phyloP scores from a whole-genome alignment of 2,797 vertebrate species.

The Fundulus diaphanus region DNA sequence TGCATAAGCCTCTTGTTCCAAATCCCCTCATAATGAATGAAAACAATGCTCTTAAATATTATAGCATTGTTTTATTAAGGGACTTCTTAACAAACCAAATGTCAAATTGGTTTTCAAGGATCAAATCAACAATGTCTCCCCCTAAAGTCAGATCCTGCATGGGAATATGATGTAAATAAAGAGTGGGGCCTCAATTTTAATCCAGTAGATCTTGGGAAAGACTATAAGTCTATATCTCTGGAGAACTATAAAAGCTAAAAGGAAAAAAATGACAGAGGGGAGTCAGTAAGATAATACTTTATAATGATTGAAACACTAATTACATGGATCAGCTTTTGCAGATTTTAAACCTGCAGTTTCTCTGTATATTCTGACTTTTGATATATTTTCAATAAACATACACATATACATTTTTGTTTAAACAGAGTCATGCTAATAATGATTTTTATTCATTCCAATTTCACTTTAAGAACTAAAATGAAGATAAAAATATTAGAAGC shows the following conservation, averaged over 20 bases:
- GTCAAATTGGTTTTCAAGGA: neutral
- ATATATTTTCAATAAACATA: neutral
- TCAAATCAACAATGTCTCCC: neutral
- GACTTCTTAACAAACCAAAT: neutral
- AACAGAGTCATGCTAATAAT: neutral
- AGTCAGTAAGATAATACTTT: neutral
- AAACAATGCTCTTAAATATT: neutral
- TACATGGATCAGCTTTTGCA: neutral
- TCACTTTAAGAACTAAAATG: neutral
- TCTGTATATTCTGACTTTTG: neutral
- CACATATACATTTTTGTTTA: too few relatives aligned
- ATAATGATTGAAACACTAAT: neutral
- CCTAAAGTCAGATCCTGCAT: neutral
- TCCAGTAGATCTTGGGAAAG: neutral
- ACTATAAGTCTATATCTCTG: neutral
- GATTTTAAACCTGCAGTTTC: neutral
- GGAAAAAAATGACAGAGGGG: neutral
- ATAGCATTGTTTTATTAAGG: neutral
- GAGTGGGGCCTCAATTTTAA: too few relatives aligned
- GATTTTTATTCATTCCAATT: neutral
- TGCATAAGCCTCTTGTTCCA: neutral
- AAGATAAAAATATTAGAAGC: too few relatives aligned
- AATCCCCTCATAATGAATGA: conserved; percentile 18
- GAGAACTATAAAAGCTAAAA: too few relatives aligned
- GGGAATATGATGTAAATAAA: neutral